Conservation (phyloP, 2,888 invertebrate species). For the Lepas anatifera region DNA sequence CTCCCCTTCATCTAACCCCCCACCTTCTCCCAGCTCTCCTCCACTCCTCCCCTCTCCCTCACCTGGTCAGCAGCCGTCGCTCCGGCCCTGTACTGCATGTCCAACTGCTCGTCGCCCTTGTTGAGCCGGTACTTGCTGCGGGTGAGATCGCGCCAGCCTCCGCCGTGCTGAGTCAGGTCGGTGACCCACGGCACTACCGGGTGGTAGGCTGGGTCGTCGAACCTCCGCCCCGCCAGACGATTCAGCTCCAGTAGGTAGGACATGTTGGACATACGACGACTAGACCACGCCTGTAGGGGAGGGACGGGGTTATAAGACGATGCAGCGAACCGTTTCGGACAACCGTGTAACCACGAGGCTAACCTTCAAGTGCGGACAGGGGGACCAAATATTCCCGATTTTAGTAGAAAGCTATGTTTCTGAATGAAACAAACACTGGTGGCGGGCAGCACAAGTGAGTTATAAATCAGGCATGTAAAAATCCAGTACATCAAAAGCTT, state of each 20-base stretch:
- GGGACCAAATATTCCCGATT: no score
- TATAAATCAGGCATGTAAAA: no score
- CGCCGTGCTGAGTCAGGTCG: constrained; percentile 72
- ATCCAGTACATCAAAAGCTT: no score
- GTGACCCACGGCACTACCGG: constrained; percentile 96
- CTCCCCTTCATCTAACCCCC: no score
- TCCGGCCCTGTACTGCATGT: constrained; percentile 61
- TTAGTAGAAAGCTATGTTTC: no score
- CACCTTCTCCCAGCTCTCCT: no score
- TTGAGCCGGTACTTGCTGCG: constrained; percentile 91
- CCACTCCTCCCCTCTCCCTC: no score
- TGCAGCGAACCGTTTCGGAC: no score
- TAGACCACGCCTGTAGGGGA: constrained; percentile 54
- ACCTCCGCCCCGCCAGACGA: constrained; percentile 62
- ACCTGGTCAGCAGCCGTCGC: constrained; percentile 15
- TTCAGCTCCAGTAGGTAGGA: constrained; percentile 86
- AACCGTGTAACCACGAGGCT: no score
- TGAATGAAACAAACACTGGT: no score
- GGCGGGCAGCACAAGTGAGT: no score
- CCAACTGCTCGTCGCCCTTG: constrained; percentile 90
- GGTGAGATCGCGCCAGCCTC: constrained; percentile 77
- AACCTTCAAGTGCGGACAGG: no score
- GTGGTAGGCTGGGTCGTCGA: constrained; percentile 79
- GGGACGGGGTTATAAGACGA: background rate
- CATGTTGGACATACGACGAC: constrained; percentile 75